Evolutionary conservation across 2,797 vertebrate species (phyloP), one percentile per base, ranked within the genome.

Genomic region (Enteromius mattozi): DNA sequence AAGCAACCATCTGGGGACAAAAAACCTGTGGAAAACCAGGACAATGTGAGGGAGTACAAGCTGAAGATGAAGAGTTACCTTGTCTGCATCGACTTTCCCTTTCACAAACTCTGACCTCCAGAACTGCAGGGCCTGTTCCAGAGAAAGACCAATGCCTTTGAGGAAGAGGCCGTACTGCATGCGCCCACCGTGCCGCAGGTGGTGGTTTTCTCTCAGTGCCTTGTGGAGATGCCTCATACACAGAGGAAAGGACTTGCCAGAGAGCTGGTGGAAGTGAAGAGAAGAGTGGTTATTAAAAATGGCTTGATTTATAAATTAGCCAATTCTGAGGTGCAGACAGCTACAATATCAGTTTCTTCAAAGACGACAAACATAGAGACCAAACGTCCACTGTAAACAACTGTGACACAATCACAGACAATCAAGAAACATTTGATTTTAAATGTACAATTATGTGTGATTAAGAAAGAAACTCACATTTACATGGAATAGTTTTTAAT

Each of bases 151-250:
- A 0, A 99, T 97, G 79, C 98, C 98, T 88, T 99, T 99, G 8
- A 99, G 94, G 93, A 97, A 99, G 68, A 99, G 96, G 0, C 98
- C 98, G 0, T 99, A 99, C 75, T 99, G 98, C 98, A 99, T 97
- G 0, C 98, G 96, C 21, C 98, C 98, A 0, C 98, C 98, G 0
- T 99, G 98, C 0, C 98, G 97, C 27, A 99, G 97, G 82, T 99
- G 98, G 89, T 99, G 98, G 91, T 91, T 96, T 33, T 99, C 98
- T 59, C 96, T 93, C 1, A 99, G 92, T 19, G 94, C 90, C 92
- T 95, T 96, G 92, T 99, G 98, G 86, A 99, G 88, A 90, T 99
- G 97, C 80, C 97, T 95, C 98, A 99, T 99, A 87, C 98, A 99
- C 6, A 96, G 96, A 0, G 98, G 98, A 91, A 97, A 99, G 0